phyloP scores from a whole-genome alignment of 2,113 vertebrate genomes.

The Polypterus senegalus region DNA sequence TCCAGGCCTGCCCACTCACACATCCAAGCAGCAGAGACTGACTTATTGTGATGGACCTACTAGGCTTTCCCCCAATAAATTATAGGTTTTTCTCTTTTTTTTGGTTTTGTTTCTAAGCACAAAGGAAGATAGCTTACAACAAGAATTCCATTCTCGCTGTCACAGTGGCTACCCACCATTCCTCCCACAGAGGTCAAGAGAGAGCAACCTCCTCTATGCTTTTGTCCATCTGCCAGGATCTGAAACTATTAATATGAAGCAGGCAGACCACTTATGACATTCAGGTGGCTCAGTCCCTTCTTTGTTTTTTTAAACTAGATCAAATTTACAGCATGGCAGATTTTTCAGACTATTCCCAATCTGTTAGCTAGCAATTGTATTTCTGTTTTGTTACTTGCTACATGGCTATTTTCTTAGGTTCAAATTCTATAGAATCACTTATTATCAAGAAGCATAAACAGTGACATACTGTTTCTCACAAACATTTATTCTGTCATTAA shows the following conservation, averaged over 20 bases:
- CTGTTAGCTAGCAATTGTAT: no score
- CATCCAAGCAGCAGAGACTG: constrained; percentile 23
- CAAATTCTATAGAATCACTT: no score
- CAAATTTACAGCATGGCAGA: no score
- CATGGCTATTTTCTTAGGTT: no score
- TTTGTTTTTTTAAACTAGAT: no score
- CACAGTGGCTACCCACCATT: constrained; percentile 16
- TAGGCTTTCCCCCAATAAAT: constrained; percentile 18
- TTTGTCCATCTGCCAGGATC: constrained; percentile 32
- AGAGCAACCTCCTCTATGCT: constrained; percentile 21
- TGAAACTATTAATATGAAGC: constrained; percentile 34
- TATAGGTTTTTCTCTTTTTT: no score
- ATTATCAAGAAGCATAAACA: no score
- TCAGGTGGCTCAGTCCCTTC: no score
- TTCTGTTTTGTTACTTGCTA: no score
- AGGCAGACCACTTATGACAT: not conserved
- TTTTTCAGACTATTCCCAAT: no score
- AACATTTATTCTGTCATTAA: no score
- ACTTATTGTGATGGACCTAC: constrained; percentile 26
- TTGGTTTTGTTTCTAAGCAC: constrained; percentile 15
- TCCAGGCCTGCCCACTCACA: constrained; percentile 22
- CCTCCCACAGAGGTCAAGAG: constrained; percentile 41
- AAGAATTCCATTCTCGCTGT: constrained; percentile 23
- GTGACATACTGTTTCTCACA: no score
- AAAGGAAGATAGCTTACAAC: constrained; percentile 23